phyloP scores from a whole-genome alignment of 2,888 invertebrate genomes.

The Lithophane semibrunnea region DNA sequence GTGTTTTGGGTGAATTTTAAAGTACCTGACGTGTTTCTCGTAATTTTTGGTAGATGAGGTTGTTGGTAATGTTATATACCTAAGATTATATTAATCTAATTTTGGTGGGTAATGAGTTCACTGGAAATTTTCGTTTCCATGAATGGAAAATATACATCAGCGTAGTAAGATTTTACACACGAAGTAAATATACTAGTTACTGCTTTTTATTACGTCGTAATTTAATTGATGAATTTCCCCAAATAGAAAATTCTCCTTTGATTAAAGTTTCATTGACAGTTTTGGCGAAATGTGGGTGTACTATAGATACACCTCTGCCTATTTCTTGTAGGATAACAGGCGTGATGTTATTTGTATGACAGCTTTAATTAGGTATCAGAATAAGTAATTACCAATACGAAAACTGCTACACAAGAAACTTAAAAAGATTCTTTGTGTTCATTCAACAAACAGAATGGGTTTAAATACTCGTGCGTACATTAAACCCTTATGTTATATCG shows the following conservation, averaged over 20 bases:
- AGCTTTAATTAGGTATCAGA: neutral
- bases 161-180: neutral
- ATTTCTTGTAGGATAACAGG: neutral
- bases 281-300: neutral
- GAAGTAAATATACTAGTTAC: neutral
- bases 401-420: conserved; percentile 4
- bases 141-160: neutral
- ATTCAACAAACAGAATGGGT: conserved; percentile 45
- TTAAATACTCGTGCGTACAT: conserved; percentile 38
- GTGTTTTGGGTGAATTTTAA: conserved; percentile 42
- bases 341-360: neutral
- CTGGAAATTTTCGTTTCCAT: neutral
- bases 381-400: neutral
- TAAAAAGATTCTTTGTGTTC: conserved; percentile 21
- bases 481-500: conserved; percentile 45
- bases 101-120: neutral
- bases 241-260: neutral
- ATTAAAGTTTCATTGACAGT: neutral
- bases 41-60: conserved; percentile 28
- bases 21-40: conserved; percentile 2
- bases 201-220: no score
- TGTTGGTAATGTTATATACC: conserved; percentile 11
- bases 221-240: neutral
- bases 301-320: neutral
- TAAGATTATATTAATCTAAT: neutral